Percentiles rank a stretch among this genome's conserved stretches.
Evolutionary conservation across 1,140 invertebrate genomes (phyloP).

Genomic region (Musca vetustissima): DNA sequence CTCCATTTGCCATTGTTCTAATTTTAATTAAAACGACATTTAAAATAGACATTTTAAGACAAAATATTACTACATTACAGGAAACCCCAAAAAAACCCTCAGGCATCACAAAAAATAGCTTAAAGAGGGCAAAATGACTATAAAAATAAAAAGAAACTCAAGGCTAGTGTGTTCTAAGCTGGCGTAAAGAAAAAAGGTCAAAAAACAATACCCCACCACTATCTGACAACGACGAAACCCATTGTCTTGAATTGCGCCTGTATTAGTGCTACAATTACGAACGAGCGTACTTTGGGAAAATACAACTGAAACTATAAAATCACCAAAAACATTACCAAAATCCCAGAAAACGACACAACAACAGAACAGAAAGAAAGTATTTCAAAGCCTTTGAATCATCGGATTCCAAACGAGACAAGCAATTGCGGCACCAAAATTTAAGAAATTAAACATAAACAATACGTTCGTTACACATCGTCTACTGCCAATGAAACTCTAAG

Average conservation of each 20-base stretch:
- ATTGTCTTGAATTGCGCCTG: conserved; percentile 8
- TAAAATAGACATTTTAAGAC: not conserved
- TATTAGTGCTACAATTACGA: not conserved
- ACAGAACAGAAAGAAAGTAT: not conserved
- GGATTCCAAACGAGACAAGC: not conserved
- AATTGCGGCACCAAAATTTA: not conserved
- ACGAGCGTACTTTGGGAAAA: not conserved
- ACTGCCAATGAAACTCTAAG: conserved; percentile 7
- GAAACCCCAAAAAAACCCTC: not conserved
- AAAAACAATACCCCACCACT: not conserved
- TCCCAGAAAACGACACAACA: not conserved
- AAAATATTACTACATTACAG: not conserved
- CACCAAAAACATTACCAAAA: not conserved
- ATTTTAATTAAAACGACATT: conserved; percentile 14
- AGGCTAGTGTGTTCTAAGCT: not conserved
- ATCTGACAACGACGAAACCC: not conserved
- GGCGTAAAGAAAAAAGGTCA: not conserved
- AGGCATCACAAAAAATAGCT: not conserved
- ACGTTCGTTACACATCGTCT: conserved; percentile 2
- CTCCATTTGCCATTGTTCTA: not conserved
- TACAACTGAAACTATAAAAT: not conserved
- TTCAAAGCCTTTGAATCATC: no score
- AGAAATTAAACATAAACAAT: conserved; percentile 8
- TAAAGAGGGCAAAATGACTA: conserved; percentile 3
- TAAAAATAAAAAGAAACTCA: not conserved